Evolutionary conservation across 2,888 invertebrate species (phyloP).

Genomic region (Itoplectis maculator): DNA sequence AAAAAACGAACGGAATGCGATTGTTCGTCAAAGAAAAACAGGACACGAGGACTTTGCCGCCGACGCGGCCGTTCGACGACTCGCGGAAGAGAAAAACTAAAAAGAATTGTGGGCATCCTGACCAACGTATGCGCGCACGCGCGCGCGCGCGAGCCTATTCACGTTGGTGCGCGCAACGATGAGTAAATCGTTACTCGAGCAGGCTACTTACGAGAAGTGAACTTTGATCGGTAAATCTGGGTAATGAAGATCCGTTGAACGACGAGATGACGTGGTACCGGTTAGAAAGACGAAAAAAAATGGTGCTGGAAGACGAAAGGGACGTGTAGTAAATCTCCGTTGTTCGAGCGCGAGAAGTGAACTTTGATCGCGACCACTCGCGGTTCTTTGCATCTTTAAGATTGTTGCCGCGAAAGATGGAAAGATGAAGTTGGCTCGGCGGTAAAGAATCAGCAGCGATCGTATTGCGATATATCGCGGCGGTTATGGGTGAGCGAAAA

Average conservation of each 20-base stretch:
- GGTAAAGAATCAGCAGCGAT: too few relatives aligned
- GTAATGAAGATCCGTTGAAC: constrained; percentile 27
- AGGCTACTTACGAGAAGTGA: constrained; percentile 18
- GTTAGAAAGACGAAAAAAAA: background rate
- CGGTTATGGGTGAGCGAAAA: too few relatives aligned
- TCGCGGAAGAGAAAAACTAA: background rate
- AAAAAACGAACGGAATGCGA: too few relatives aligned
- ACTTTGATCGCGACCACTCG: constrained; percentile 56
- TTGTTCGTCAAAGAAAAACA: constrained; percentile 18
- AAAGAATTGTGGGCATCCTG: background rate
- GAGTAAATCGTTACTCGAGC: background rate
- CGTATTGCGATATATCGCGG: too few relatives aligned
- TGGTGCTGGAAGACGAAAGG: background rate
- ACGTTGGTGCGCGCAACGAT: background rate
- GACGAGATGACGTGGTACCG: too few relatives aligned
- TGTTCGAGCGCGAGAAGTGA: constrained; percentile 10
- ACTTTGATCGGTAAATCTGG: constrained; percentile 57
- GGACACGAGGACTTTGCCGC: constrained; percentile 40
- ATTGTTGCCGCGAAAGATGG: background rate
- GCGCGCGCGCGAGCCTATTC: too few relatives aligned
- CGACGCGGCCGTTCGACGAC: constrained; percentile 44
- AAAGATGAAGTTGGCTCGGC: background rate
- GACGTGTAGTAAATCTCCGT: background rate
- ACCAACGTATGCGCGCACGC: too few relatives aligned
- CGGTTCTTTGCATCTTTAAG: constrained; percentile 20